Evolutionary conservation across 1,140 invertebrate genomes (phyloP), one percentile per base, ranked within the genome.

Genomic region (Chelonus insularis): DNA sequence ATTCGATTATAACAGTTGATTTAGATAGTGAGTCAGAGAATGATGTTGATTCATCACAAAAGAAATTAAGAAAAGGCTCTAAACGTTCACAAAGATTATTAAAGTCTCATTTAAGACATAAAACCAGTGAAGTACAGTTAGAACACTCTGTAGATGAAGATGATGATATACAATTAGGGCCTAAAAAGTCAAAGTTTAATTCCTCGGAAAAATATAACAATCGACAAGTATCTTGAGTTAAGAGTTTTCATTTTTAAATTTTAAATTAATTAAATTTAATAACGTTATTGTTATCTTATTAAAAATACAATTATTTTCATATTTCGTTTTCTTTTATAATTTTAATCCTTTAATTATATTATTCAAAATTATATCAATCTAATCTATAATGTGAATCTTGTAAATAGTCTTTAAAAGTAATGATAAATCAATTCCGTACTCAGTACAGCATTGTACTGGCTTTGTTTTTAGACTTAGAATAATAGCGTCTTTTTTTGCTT

Each of bases 21-120:
- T 21, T 75, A 5, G 71, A 72, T 2, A 64, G 67, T 12, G 70
- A 74, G 18, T 48, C 67, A 1, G 67, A 68, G 7, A 68, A 60
- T 14, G 64, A 69, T 12, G 7, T 59, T 4, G 54, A 65, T 18
- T 70, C 62, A n/a, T 66, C 62, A 21, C 47, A 64, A 0, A 77
- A 75, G 41, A 69, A 68, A 4, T 60, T 43, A 0, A 58, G 63
- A 6, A 9, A 66, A 12, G 50, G 34, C 14, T 16, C 61, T 2
- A 55, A 55, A 37, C 12, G 52, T 36, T 55, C 52, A 9, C 52
- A 25, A 4, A 36, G 52, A 20, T 12, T 48, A 2, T 21, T 36
- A 8, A 68, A 71, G 45, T n/a, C 58, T 2, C 16, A 50, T 12
- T 37, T 29, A 55, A 18, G 34, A 37, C 62, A 55, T 29, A 48